Evolutionary conservation across 2,113 vertebrate species (phyloP), one percentile per base, ranked within the genome.

Genomic region (Orientallactaga bullata): DNA sequence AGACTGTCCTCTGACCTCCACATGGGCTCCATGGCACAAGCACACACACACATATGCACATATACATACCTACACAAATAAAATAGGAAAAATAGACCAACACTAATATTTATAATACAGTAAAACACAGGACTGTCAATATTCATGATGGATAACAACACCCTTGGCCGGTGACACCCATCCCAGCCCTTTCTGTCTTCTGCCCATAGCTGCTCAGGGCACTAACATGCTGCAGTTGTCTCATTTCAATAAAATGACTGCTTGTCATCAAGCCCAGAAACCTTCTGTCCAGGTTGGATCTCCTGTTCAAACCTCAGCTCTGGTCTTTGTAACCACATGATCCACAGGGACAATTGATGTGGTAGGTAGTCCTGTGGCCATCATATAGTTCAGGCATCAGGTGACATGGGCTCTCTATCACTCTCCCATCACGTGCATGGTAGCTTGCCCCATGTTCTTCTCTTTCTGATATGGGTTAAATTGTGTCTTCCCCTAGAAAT

Each of bases 361-460:
- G 12, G 24, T 17, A 37, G 76, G 37, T 3, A 73, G 28, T 51
- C 4, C 2, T 2, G 20, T 15, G 35, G 37, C 32, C 61, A 26
- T 4, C 23, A 7, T 7, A n/a, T 17, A 79, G n/a, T 21, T 30
- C 0, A 0, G 37, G 13, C 47, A 10, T 16, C n/a, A 42, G 17
- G 5, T 72, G 9, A 8, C 66, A 26, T 30, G 68, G 61, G 42
- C 73, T 74, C 55, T 47, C 66, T n/a, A 2, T 32, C 68, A 91
- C 4, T 61, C 51, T 89, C 61, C 63, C 28, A 37, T 66, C 30
- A 11, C 13, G 55, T 55, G 26, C 60, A 24, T 61, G 68, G 66
- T 80, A 39, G 71, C 21, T 61, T 68, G 66, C 39, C 3, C n/a
- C 24, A 30, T 60, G 32, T 88, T n/a, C 63, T 63, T 35, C 42